Percentiles rank a stretch among this genome's conserved stretches.
Conservation (phyloP, 2,113 vertebrate genomes). For the Eudyptes chrysolophus region DNA sequence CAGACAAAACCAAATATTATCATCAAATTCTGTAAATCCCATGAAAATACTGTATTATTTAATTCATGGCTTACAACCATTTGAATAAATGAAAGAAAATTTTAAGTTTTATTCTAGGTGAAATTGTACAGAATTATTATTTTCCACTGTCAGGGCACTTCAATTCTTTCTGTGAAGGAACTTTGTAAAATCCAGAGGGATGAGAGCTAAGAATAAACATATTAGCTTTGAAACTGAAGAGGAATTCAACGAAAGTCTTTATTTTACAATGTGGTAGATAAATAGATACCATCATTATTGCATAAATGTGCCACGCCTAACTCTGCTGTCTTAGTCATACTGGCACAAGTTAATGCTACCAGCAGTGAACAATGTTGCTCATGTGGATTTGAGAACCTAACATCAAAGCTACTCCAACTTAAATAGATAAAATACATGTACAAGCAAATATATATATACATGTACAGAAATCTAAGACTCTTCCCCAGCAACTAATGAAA, state of each 20-base stretch:
- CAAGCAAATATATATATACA: not conserved
- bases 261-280: not conserved
- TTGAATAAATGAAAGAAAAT: not conserved
- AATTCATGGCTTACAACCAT: not conserved
- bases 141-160: not conserved
- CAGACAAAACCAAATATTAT: not conserved
- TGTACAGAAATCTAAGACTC: not conserved
- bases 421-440: not conserved
- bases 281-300: not conserved
- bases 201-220: not conserved
- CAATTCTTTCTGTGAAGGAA: not conserved
- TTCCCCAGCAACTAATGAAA: not conserved
- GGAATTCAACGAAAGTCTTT: not conserved
- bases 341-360: not conserved
- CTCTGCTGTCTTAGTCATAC: not conserved
- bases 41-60: not conserved
- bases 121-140: not conserved
- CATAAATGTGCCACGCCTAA: not conserved
- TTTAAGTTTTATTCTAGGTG: not conserved
- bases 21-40: not conserved
- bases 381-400: not conserved
- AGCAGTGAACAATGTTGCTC: not conserved
- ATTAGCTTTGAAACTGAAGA: not conserved
- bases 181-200: not conserved
- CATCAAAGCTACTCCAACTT: not conserved